phyloP scores from a whole-genome alignment of 2,797 vertebrate species.

The Pagetopsis macropterus region DNA sequence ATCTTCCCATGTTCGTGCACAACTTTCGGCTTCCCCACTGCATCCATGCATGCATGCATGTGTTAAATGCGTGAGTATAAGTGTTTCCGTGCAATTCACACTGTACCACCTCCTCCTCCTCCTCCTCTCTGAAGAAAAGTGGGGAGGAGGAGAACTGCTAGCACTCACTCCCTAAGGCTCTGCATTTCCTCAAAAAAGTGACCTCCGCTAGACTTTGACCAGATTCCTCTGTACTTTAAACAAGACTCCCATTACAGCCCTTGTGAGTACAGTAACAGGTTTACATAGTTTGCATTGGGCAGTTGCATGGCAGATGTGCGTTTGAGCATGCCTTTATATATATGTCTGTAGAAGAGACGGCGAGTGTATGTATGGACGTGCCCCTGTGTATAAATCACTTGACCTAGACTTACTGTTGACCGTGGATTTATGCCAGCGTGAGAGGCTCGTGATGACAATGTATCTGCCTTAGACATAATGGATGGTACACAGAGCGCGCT shows the following conservation, averaged over 20 bases:
- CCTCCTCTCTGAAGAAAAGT: conserved; percentile 43
- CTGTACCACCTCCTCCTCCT: conserved; percentile 47
- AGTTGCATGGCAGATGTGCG: conserved; percentile 57
- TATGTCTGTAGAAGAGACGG: conserved; percentile 40
- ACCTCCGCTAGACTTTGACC: conserved; percentile 72
- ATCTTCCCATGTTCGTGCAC: conserved; percentile 44
- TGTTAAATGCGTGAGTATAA: conserved; percentile 38
- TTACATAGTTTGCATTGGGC: conserved; percentile 54
- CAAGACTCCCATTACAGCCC: conserved; percentile 78
- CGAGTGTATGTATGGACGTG: conserved; percentile 50
- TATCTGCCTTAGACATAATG: conserved; percentile 71
- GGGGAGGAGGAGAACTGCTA: conserved; percentile 49
- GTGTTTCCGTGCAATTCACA: conserved; percentile 45
- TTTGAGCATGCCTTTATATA: conserved; percentile 53
- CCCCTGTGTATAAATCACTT: conserved; percentile 81
- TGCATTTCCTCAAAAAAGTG: conserved; percentile 77
- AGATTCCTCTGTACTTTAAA: conserved; percentile 81
- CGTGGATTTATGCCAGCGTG: conserved; percentile 72
- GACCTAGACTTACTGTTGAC: conserved; percentile 79
- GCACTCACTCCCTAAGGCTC: conserved; percentile 68
- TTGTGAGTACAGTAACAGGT: conserved; percentile 78
- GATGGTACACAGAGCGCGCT: conserved; percentile 75
- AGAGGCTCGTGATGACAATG: conserved; percentile 75
- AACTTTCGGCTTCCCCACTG: conserved; percentile 29
- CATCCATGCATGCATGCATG: conserved; percentile 45